phyloP scores from a whole-genome alignment of 2,113 vertebrate genomes.

The Toxotes chatareus region DNA sequence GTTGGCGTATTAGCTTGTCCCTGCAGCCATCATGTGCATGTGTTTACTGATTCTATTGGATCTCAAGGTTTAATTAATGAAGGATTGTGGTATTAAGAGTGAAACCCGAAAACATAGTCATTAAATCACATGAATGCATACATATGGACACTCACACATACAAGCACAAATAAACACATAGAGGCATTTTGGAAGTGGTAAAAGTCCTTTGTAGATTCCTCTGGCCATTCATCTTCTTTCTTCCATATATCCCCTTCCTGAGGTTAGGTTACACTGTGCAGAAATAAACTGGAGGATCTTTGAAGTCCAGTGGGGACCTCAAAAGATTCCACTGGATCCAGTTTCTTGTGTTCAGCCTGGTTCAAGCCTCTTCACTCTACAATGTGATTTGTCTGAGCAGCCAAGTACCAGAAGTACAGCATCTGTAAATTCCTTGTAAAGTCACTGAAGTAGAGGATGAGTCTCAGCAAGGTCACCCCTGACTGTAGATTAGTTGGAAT shows the following conservation, averaged over 20 bases:
- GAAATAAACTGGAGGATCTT: slow-evolving; percentile 12
- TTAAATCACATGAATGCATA: not conserved
- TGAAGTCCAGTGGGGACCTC: slow-evolving; percentile 7
- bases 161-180: not conserved
- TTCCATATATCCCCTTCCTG: not conserved
- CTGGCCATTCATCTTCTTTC: not conserved
- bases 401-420: not conserved
- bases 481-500: not conserved
- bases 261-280: slow-evolving; percentile 15
- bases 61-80: slow-evolving; percentile 46
- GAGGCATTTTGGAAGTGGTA: not conserved
- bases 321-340: not conserved
- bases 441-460: slow-evolving; percentile 1
- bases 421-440: slow-evolving; percentile 40
- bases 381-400: slow-evolving; percentile 22
- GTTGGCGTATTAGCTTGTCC: not conserved
- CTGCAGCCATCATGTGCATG: slow-evolving; percentile 31
- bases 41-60: slow-evolving; percentile 30
- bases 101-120: slow-evolving; percentile 39
- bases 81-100: slow-evolving; percentile 32
- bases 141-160: not conserved
- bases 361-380: not conserved
- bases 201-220: not conserved
- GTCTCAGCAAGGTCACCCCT: slow-evolving; percentile 21
- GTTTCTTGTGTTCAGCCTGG: slow-evolving; percentile 15